A percentile compares a stretch with the other conserved stretches of the same genome.
Evolutionary conservation across 1,140 invertebrate genomes (phyloP).

Genomic region (Drosophila bocqueti): DNA sequence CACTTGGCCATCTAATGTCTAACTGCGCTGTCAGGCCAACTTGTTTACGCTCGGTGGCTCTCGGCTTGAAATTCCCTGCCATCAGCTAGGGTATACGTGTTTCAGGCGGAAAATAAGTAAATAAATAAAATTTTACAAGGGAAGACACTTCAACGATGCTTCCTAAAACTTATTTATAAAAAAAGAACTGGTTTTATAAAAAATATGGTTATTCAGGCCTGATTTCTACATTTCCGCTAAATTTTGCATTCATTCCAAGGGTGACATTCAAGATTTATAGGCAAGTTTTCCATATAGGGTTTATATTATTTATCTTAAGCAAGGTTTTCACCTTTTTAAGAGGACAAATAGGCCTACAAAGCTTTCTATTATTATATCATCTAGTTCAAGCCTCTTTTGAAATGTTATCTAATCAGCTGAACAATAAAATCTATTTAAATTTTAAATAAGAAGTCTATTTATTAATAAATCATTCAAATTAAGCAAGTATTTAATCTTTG

Average conservation of each 20-base stretch:
- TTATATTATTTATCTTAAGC: not conserved
- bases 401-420: not conserved
- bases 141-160: not conserved
- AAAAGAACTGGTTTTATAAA: not conserved
- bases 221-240: not conserved
- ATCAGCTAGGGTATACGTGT: constrained; percentile 15
- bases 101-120: not conserved
- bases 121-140: not conserved
- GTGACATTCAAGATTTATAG: not conserved
- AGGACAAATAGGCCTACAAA: not conserved
- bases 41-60: constrained; percentile 71
- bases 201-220: not conserved
- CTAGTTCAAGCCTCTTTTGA: not conserved
- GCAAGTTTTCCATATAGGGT: not conserved
- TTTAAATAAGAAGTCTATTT: not conserved
- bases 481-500: not conserved
- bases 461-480: not conserved
- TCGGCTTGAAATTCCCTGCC: constrained; percentile 13
- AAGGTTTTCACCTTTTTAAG: not conserved
- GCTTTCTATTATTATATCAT: constrained; percentile 1
- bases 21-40: constrained; percentile 77
- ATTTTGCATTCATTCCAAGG: not conserved
- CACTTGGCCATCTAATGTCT: constrained; percentile 77
- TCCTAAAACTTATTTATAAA: not conserved
- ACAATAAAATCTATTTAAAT: not conserved